Evolutionary conservation across 2,113 vertebrate genomes (phyloP).

Genomic region (Bufo bufo): DNA sequence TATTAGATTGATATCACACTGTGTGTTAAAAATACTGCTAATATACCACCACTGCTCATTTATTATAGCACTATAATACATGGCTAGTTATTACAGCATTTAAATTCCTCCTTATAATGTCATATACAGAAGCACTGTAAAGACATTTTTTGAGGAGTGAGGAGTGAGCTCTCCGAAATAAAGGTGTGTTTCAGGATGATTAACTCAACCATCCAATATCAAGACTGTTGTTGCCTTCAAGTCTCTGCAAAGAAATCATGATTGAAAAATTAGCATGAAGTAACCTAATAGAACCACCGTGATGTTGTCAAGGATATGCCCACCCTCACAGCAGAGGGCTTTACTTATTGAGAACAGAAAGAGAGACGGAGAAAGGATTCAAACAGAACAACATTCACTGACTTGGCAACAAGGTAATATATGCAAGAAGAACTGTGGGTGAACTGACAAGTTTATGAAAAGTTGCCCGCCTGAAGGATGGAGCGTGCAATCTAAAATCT

Average conservation of each 20-base stretch:
- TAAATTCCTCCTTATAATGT: not conserved
- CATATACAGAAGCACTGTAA: not conserved
- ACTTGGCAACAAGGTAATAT: conserved; percentile 43
- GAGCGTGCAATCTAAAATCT: conserved; percentile 31
- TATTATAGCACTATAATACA: not conserved
- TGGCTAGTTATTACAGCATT: too few species aligned
- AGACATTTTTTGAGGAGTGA: not conserved
- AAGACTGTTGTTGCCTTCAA: conserved; percentile 40
- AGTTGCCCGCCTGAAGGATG: conserved; percentile 45
- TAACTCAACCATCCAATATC: conserved; percentile 48
- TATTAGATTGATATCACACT: not conserved
- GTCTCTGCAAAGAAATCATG: conserved; percentile 50
- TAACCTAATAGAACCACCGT: conserved; percentile 43
- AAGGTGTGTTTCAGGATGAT: conserved; percentile 47
- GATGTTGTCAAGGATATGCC: conserved; percentile 48
- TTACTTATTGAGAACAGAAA: conserved; percentile 37
- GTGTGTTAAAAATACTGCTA: not conserved
- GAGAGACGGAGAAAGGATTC: conserved; percentile 16
- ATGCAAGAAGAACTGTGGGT: conserved; percentile 40
- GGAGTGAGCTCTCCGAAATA: conserved; percentile 16
- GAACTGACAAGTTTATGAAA: conserved; percentile 50
- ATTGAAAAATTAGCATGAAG: conserved; percentile 56
- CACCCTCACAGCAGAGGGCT: conserved; percentile 28
- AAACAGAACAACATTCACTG: conserved; percentile 28
- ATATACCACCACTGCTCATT: not conserved